Percentiles rank a stretch among this genome's conserved stretches.
Evolutionary conservation across 2,797 vertebrate species (phyloP).

Genomic region (Oreochromis mossambicus): DNA sequence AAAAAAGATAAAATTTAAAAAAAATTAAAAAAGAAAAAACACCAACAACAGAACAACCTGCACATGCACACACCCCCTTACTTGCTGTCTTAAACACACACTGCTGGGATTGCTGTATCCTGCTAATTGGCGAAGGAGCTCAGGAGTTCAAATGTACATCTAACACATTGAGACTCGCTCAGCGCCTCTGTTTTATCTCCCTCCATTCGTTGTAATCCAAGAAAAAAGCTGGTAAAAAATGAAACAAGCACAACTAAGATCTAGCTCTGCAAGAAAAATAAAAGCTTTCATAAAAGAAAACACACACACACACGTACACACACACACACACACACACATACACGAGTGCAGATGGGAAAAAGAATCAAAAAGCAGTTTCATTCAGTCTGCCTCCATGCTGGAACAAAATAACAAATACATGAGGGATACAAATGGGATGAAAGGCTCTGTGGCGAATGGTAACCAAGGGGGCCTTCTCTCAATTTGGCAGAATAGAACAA

Average conservation of each 20-base stretch:
- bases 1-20: neutral
- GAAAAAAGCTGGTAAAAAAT: neutral
- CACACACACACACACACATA: neutral
- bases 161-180: conserved; percentile 11
- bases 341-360: neutral
- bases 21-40: neutral
- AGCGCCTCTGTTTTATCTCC: conserved; percentile 4
- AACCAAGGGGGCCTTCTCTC: conserved; percentile 4
- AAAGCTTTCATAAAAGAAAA: neutral
- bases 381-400: neutral
- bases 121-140: conserved; percentile 38
- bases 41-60: neutral
- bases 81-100: neutral
- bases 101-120: neutral
- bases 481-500: conserved; percentile 44
- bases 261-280: neutral
- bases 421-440: conserved; percentile 6
- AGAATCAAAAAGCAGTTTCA: neutral
- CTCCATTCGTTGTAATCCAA: neutral
- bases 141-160: conserved; percentile 35
- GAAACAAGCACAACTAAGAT: neutral
- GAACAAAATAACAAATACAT: conserved; percentile 2
- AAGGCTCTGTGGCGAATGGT: neutral
- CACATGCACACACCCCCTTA: neutral
- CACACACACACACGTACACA: neutral